phyloP scores from a whole-genome alignment of 2,888 invertebrate species.

The Gortyna flavago region DNA sequence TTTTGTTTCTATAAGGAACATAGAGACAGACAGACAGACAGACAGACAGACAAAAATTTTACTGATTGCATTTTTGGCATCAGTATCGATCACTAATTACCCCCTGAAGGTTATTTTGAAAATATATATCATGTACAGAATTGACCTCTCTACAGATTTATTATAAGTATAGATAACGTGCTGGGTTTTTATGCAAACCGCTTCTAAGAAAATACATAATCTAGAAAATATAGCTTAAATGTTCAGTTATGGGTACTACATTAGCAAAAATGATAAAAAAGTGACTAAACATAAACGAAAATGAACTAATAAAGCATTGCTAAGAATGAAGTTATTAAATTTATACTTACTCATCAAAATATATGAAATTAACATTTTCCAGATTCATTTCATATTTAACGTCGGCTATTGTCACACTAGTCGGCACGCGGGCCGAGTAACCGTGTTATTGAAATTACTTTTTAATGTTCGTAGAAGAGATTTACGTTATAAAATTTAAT shows the following conservation, averaged over 20 bases:
- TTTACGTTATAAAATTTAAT: constrained; percentile 78
- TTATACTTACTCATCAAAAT: constrained; percentile 56
- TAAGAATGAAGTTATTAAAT: neutral
- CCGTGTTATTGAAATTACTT: constrained; percentile 73
- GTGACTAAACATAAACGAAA: neutral
- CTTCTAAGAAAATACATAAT: neutral
- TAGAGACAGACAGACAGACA: no score
- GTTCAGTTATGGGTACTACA: neutral
- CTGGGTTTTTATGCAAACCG: constrained; percentile 3
- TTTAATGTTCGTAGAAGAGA: constrained; percentile 74
- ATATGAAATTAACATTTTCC: constrained; percentile 48
- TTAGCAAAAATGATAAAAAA: neutral
- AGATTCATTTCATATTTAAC: constrained; percentile 43
- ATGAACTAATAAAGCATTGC: neutral
- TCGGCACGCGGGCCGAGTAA: constrained; percentile 58
- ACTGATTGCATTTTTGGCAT: no score
- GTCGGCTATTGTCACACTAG: constrained; percentile 55
- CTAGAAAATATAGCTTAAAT: neutral
- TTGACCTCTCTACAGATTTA: no score
- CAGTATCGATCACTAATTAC: no score
- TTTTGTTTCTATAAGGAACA: no score
- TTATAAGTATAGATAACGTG: no score
- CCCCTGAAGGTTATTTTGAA: no score
- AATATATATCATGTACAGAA: no score
- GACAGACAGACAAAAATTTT: no score